phyloP scores from a whole-genome alignment of 1,140 invertebrate species.

The Galendromus occidentalis region DNA sequence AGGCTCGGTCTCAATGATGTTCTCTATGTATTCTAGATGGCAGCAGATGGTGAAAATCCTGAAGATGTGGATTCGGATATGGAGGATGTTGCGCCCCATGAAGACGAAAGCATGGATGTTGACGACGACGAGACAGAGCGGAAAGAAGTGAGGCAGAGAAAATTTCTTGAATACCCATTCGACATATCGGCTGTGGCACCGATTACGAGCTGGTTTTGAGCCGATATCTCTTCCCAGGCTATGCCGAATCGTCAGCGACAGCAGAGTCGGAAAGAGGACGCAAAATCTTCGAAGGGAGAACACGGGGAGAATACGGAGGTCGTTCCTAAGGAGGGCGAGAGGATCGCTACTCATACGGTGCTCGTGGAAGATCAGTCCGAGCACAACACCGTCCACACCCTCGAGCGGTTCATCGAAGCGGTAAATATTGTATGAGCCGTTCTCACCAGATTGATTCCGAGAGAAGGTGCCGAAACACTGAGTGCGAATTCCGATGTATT shows the following conservation, averaged over 20 bases:
- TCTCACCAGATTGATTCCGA: no score
- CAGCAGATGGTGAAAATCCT: conserved; percentile 28
- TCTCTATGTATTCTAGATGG: conserved; percentile 38
- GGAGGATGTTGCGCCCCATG: conserved; percentile 31
- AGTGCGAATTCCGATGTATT: no score
- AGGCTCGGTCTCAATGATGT: no score
- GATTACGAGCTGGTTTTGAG: conserved; percentile 1
- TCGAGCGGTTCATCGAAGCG: no score
- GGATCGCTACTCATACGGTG: background rate
- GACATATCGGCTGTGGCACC: no score
- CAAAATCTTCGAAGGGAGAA: conserved; percentile 23
- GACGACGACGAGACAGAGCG: conserved; percentile 29
- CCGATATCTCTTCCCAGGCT: conserved; percentile 16
- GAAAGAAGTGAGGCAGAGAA: conserved; percentile 20
- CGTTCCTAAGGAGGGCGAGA: background rate
- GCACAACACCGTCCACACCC: no score
- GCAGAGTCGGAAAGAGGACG: background rate
- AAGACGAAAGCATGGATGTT: conserved; percentile 31
- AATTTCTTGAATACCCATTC: no score
- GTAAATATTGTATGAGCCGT: no score
- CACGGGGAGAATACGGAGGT: conserved; percentile 21
- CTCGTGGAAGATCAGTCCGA: background rate
- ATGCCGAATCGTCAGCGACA: conserved; percentile 19
- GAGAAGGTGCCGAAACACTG: no score
- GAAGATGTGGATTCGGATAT: conserved; percentile 22